phyloP scores from a whole-genome alignment of 2,113 vertebrate species.

The Petaurus breviceps region DNA sequence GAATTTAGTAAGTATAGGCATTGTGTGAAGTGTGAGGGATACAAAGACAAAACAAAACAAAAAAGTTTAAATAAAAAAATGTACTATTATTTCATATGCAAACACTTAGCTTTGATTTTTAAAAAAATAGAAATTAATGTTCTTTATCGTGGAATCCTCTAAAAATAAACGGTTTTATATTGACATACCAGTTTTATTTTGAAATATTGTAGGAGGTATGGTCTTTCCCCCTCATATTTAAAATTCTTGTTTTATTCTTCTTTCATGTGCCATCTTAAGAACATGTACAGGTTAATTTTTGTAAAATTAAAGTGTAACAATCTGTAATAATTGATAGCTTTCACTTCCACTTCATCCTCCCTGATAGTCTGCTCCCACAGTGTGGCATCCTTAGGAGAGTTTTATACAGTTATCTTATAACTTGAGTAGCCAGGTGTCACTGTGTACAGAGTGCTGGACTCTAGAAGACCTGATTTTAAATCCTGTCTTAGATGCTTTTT shows the following conservation, averaged over 20 bases:
- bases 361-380: conserved; percentile 44
- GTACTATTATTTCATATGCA: conserved; percentile 7
- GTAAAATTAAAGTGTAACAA: conserved; percentile 52
- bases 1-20: neutral
- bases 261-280: conserved; percentile 50
- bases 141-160: conserved; percentile 56
- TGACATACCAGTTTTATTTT: conserved; percentile 61
- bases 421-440: neutral
- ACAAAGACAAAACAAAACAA: neutral
- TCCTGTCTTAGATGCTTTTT: neutral
- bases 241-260: conserved; percentile 47
- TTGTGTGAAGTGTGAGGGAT: neutral
- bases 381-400: conserved; percentile 39
- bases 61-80: neutral
- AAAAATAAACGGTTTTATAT: conserved; percentile 64
- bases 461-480: neutral
- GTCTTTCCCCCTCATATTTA: conserved; percentile 28
- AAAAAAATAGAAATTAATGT: conserved; percentile 61
- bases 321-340: conserved; percentile 55
- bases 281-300: conserved; percentile 40
- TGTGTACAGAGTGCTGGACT: neutral
- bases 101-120: conserved; percentile 64
- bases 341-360: conserved; percentile 39
- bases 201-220: conserved; percentile 50
- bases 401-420: conserved; percentile 38